Base-by-base conservation (phyloP, 2,888 invertebrate genomes). In the Temnothorax unifasciatus region DNA sequence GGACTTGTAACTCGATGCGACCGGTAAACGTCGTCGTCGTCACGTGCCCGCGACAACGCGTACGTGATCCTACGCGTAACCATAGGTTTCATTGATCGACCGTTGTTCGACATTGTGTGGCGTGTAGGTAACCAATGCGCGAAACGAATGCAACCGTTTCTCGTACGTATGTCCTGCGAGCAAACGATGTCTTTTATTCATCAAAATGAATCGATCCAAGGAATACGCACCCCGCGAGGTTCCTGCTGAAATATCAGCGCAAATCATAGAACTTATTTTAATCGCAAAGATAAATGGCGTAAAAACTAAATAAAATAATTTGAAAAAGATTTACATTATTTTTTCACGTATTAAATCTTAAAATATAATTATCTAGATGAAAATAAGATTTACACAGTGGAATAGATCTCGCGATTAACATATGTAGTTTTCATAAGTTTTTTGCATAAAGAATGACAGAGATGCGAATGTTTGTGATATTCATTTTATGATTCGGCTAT, bases 1-100 rank as follows among this genome's bases (percentile, higher is more conserved):
- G 91, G 90, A 88, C 88, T 84, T 88, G 92, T 92, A 92, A 92
- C 87, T 86, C 91, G 92, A 92, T 83, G 91, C 92, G 89, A 86
- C 85, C 87, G 73, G 92, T 89, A 90, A 92, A 91, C 90, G 89
- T 89, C 91, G 88, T 84, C 90, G 86, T 84, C 90, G 86, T 41
- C 71, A 86, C 84, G 71, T 86, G 86, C 83, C 18, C 77, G 79
- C 87, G 87, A 83, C 87, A 85, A 84, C 85, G 66, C 66, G 76
- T 85, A 90, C 91, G 89, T 90, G 90, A 90, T 90, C 90, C 83
- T 88, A 86, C 84, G 85, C 83, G 91, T 90, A 87, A 79, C 88
- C 88, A 81, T 89, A 90, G 86, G 86, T 89, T 86, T 89, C 89
- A 87, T 88, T 89, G 90, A 90, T 90, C 87, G 86, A 71, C 82